phyloP scores from a whole-genome alignment of 2,113 vertebrate genomes.

The Passer domesticus region DNA sequence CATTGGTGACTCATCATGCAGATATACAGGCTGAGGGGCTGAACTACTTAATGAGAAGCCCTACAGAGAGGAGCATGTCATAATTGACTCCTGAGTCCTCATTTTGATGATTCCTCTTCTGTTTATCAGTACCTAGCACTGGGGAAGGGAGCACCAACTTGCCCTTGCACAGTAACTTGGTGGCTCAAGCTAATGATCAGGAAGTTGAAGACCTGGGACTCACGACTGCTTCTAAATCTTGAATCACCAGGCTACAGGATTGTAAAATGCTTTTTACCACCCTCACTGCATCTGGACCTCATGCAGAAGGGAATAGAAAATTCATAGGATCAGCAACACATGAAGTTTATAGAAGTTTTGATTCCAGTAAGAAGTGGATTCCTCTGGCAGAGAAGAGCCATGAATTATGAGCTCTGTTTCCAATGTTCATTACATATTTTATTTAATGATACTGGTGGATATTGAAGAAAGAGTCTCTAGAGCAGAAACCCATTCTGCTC shows the following conservation, averaged over 20 bases:
- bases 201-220: neutral
- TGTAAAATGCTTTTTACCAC: neutral
- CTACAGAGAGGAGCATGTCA: neutral
- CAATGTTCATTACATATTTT: neutral
- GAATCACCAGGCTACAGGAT: neutral
- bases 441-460: neutral
- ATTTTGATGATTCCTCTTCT: neutral
- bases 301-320: neutral
- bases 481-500: neutral
- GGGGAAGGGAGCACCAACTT: neutral
- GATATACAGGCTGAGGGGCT: neutral
- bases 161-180: neutral
- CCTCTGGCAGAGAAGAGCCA: neutral
- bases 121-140: neutral
- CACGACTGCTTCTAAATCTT: neutral
- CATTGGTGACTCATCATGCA: neutral
- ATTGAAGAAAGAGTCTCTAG: neutral
- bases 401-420: neutral
- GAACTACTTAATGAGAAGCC: neutral
- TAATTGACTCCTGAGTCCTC: neutral
- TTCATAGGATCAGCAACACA: neutral
- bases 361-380: neutral
- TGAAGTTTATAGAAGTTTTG: neutral
- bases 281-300: neutral
- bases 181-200: neutral